Evolutionary conservation across 2,113 vertebrate species (phyloP).

Genomic region (Urocynchramus pylzowi): DNA sequence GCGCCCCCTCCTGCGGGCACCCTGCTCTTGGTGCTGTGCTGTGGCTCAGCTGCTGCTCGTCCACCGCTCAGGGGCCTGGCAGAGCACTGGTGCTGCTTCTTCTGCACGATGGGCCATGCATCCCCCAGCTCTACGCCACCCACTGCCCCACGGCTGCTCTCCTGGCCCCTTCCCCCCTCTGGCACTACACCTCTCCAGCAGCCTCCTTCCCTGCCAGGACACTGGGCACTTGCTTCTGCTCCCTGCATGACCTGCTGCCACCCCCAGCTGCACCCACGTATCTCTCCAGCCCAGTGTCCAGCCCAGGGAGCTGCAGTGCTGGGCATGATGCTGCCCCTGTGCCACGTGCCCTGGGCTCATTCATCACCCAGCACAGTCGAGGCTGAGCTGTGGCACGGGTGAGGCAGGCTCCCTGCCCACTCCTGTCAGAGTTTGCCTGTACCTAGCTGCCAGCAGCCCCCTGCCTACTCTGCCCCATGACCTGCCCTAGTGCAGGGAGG

Average conservation of each 20-base stretch:
- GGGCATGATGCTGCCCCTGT: neutral
- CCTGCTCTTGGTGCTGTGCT: neutral
- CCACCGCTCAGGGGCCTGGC: neutral
- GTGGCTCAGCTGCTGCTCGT: neutral
- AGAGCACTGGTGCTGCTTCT: neutral
- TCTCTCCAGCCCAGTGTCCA: neutral
- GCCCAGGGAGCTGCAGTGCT: neutral
- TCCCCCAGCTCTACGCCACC: neutral
- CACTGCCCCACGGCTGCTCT: fast-evolving
- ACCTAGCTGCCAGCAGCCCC: neutral
- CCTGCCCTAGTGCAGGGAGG: neutral
- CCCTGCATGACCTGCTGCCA: neutral
- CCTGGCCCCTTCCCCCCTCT: neutral
- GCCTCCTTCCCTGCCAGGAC: neutral
- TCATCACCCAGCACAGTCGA: neutral
- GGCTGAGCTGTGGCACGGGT: neutral
- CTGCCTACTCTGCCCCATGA: neutral
- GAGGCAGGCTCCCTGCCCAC: neutral
- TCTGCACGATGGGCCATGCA: neutral
- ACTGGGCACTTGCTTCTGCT: neutral
- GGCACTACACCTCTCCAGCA: neutral
- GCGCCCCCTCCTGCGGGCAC: neutral
- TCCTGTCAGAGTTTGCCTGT: neutral
- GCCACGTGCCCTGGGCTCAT: fast-evolving
- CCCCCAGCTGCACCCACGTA: neutral